Percentiles rank a stretch among this genome's conserved stretches.
These are phyloP conservation scores for Aptenodytes forsteri DNA, from an alignment of 2,113 vertebrate genomes.

Conservation along the genomic window DNA sequence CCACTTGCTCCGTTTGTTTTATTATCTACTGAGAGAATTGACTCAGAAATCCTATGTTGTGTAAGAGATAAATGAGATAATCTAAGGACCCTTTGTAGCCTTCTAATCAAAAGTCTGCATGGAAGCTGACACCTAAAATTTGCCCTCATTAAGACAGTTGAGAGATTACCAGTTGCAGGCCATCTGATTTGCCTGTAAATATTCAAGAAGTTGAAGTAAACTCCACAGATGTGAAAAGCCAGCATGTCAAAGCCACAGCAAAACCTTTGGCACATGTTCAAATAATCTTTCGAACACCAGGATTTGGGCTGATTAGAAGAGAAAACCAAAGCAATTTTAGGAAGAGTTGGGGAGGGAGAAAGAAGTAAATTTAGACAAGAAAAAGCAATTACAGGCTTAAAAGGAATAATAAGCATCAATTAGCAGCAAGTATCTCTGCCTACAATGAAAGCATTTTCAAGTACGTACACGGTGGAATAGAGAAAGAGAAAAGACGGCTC, in stretches of 20 bases:
- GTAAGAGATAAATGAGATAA: conserved; percentile 25
- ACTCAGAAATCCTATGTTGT: conserved; percentile 16
- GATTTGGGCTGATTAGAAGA: conserved; percentile 57
- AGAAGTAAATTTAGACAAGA: conserved; percentile 60
- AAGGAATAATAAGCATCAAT: conserved; percentile 73
- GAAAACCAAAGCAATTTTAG: conserved; percentile 47
- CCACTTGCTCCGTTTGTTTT: background rate
- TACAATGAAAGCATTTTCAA: conserved; percentile 65
- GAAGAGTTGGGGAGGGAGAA: background rate
- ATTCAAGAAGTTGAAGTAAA: conserved; percentile 7
- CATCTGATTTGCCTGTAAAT: background rate
- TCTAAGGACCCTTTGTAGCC: conserved; percentile 8
- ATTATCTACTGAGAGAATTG: background rate
- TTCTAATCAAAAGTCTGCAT: conserved; percentile 25
- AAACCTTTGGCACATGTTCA: conserved; percentile 8
- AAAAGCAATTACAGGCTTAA: conserved; percentile 72
- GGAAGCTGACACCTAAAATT: conserved; percentile 26
- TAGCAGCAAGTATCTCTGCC: conserved; percentile 65
- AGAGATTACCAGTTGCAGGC: conserved; percentile 19
- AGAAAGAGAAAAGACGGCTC: conserved; percentile 18
- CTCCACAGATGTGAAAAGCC: conserved; percentile 3
- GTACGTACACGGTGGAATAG: conserved; percentile 40
- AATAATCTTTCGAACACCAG: conserved; percentile 11
- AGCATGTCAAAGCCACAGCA: background rate
- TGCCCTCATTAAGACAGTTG: conserved; percentile 24